Base-by-base conservation (phyloP, 2,888 invertebrate genomes). In the Pardosa pseudoannulata region DNA sequence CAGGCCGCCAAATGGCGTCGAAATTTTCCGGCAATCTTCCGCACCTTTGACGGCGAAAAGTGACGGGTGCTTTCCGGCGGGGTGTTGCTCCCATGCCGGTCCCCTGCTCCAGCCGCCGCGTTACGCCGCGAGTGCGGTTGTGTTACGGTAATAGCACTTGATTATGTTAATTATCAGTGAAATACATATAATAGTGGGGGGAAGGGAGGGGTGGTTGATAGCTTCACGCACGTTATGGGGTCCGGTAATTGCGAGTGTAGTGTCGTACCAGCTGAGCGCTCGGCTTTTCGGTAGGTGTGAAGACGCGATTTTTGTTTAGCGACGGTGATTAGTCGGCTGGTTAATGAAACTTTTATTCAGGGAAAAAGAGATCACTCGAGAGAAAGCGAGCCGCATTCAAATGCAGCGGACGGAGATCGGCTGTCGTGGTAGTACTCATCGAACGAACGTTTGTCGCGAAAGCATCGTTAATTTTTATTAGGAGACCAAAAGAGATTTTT, bases 131-230 rank as follows among this genome's bases (percentile, higher is more conserved):
- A 56, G 64, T 78, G 78, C 78, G 36, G 76, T 29, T 32, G 27
- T 19, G 76, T 76, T 81, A 62, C 82, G 75, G 62, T 83, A 85
- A 85, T 85, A 78, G 78, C 78, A 36, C 28, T 64, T 85, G 78
- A 85, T 85, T 85, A 85, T 85, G 83, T 78, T 85, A 85, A 85
- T 85, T 85, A 85, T 85, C 73, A 85, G 76, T 67, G 83, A 78
- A 78, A 78, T 85, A 73, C 83, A 76, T 76, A 72, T 83, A 85
- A 78, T 71, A 65, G 71, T 62, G 65, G 81, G 73, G 3, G 56
- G 23, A 23, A 56, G 5, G 56, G 23, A 11, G 56, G 23, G 23
- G 56, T 56, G 19, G 3, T 56, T 23, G 56, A 56, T 56, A 56
- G 19, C 56, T 56, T 23, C 16, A 56, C 56, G 56, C 56, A 56